phyloP scores from a whole-genome alignment of 2,113 vertebrate genomes.

The Clarias batrachus region DNA sequence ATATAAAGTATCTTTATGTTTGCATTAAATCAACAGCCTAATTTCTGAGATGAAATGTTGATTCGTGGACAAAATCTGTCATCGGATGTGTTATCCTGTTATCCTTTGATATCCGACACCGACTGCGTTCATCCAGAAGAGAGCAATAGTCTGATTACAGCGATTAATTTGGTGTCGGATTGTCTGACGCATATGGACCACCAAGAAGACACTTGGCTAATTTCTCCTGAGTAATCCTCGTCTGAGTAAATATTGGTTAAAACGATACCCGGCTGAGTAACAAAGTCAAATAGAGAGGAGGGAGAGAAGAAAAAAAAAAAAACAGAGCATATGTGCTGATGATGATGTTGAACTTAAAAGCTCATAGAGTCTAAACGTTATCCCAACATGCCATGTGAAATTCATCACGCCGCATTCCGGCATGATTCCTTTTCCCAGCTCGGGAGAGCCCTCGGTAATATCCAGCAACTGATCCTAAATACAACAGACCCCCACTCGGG shows the following conservation, averaged over 20 bases:
- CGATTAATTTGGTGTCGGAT: constrained; percentile 48
- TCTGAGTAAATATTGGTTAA: constrained; percentile 51
- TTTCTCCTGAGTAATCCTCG: constrained; percentile 36
- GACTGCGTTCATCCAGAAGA: constrained; percentile 33
- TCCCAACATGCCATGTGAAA: constrained; percentile 57
- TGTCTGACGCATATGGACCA: constrained; percentile 54
- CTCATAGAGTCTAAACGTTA: constrained; percentile 22
- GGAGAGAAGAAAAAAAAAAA: background rate
- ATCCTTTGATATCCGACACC: constrained; percentile 40
- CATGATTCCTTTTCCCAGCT: constrained; percentile 65
- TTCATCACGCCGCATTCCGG: constrained; percentile 67
- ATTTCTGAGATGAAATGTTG: constrained; percentile 43
- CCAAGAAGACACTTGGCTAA: constrained; percentile 43
- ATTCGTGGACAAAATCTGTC: constrained; percentile 41
- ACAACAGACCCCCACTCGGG: constrained; percentile 57
- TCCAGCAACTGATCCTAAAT: constrained; percentile 65
- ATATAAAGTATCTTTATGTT: constrained; percentile 31
- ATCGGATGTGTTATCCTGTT: constrained; percentile 31
- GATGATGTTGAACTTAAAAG: background rate
- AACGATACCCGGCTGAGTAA: constrained; percentile 39
- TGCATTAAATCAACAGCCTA: constrained; percentile 40
- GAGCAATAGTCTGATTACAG: constrained; percentile 45
- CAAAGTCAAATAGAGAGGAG: constrained; percentile 22
- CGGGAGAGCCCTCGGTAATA: constrained; percentile 67
- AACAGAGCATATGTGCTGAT: constrained; percentile 23